Conservation (phyloP, 2,888 invertebrate species). For the Fragum fragum region DNA sequence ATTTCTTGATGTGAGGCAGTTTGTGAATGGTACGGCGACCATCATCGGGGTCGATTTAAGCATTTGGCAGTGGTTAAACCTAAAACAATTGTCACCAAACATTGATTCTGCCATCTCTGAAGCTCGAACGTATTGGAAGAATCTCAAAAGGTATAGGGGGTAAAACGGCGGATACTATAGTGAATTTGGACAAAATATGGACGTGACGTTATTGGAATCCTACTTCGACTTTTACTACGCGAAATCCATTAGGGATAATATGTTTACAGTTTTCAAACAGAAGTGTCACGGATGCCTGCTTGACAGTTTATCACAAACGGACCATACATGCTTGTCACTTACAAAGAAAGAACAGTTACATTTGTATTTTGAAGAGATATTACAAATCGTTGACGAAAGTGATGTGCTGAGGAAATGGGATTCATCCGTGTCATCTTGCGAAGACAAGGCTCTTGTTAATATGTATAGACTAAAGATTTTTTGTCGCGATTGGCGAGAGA, state of each 20-base stretch:
- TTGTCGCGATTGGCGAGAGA: slow-evolving; percentile 28
- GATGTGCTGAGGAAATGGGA: slow-evolving; percentile 31
- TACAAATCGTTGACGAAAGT: slow-evolving; percentile 15
- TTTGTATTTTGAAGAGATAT: slow-evolving; percentile 32
- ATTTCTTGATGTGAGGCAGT: slow-evolving; percentile 40
- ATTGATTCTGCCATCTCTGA: slow-evolving; percentile 36
- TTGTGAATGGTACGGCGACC: slow-evolving; percentile 32
- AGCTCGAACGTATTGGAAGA: slow-evolving; percentile 28
- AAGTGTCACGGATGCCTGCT: slow-evolving; percentile 19
- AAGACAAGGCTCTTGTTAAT: neutral
- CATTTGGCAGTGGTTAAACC: slow-evolving; percentile 28
- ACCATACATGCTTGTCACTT: slow-evolving; percentile 27
- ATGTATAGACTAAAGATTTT: slow-evolving; percentile 34
- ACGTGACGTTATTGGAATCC: slow-evolving; percentile 31
- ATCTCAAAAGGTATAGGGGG: neutral
- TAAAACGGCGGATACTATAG: neutral
- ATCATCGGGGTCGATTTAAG: slow-evolving; percentile 28
- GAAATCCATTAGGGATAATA: slow-evolving; percentile 13
- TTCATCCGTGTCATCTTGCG: neutral
- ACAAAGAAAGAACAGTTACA: slow-evolving; percentile 14
- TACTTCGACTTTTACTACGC: slow-evolving; percentile 38
- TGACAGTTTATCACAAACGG: slow-evolving; percentile 23
- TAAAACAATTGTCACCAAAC: slow-evolving; percentile 21
- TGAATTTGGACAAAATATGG: slow-evolving; percentile 2
- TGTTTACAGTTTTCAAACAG: slow-evolving; percentile 8